Evolutionary conservation across 2,797 vertebrate species (phyloP).

Genomic region (Apodemus agrarius): DNA sequence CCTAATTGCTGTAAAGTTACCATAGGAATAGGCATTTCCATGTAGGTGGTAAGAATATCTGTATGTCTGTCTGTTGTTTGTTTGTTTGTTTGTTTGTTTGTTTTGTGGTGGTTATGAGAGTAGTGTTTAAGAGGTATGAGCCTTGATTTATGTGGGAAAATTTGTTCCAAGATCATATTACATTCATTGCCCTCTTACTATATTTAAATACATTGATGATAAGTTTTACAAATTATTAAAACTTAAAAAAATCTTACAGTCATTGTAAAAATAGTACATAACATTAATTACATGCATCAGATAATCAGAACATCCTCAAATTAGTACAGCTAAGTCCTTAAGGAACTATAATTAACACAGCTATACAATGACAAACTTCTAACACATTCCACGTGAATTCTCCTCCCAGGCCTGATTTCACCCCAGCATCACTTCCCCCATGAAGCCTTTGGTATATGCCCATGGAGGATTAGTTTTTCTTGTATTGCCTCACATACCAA

Average conservation of each 20-base stretch:
- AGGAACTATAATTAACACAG: not conserved
- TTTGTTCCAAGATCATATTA: not conserved
- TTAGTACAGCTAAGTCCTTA: not conserved
- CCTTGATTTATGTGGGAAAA: not conserved
- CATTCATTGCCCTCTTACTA: not conserved
- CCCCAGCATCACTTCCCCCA: too few species aligned
- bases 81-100: not conserved
- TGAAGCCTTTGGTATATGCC: not conserved
- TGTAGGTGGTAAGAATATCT: not conserved
- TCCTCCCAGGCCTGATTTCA: not conserved
- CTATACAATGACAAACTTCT: not conserved
- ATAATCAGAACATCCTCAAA: not conserved
- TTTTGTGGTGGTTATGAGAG: not conserved
- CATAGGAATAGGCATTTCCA: not conserved
- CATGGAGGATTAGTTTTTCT: not conserved
- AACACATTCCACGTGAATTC: not conserved
- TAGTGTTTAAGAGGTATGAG: too few species aligned
- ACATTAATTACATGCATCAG: not conserved
- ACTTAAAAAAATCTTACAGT: not conserved
- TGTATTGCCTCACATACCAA: not conserved
- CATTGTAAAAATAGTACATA: not conserved
- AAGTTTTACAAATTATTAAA: not conserved
- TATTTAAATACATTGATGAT: not conserved
- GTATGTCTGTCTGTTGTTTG: not conserved
- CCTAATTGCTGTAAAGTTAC: not conserved